Base-by-base conservation (phyloP, 2,888 invertebrate species). In the Harmothoe impar region DNA sequence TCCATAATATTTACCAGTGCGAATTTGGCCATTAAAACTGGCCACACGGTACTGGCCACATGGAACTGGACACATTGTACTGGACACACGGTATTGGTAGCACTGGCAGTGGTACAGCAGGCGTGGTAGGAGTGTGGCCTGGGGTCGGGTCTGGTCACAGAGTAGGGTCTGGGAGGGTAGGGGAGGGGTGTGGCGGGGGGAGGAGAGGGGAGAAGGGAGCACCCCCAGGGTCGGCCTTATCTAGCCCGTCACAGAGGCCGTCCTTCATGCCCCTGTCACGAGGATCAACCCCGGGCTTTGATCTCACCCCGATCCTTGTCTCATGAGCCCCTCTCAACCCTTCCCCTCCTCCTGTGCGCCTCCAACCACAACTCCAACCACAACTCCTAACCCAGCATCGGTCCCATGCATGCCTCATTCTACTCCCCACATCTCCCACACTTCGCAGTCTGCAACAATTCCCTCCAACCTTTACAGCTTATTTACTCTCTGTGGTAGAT, bases 241-340 rank as follows among this genome's bases (percentile, higher is more conserved):
- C 62, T 20, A n/a, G 20, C 23, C 62, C 62, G 62, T 62, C 62
- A 62, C 62, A 62, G 62, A 62, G 62, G 15, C 62, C 62, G 62
- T 62, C 62, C 62, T n/a, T 62, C 62, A 62, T 62, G 62, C 62
- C 62, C 62, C 62, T 62, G 62, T 62, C 62, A 62, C 62, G 62
- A 62, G 62, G 62, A 62, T 62, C 62, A 62, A 62, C 20, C 62
- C 62, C 23, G 62, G 23, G 7, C 62, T 62, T 62, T 62, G 62
- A 62, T 62, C 62, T 62, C 62, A n/a, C 3, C 62, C n/a, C 62
- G 62, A 62, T 62, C 62, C 62, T 62, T 62, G 62, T 62, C 62
- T 62, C 62, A 20, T n/a, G 62, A 62, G 62, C 20, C n/a, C 62
- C n/a, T n/a, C 62, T 62, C 20, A n/a, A 3, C 62, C 23, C 43